Conservation (phyloP, 2,797 vertebrate species). For the Calcarius lapponicus region DNA sequence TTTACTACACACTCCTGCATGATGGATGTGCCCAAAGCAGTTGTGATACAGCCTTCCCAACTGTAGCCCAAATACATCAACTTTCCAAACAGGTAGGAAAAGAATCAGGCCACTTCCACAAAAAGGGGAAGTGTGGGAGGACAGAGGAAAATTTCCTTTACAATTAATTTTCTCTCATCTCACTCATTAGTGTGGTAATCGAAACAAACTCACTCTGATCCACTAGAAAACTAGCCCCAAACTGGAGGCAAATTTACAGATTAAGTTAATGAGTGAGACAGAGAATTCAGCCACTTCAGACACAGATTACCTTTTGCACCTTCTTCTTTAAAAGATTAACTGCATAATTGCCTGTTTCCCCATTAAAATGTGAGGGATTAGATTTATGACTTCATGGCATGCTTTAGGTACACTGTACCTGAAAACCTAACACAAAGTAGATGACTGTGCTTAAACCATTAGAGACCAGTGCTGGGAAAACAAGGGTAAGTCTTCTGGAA, state of each 20-base stretch:
- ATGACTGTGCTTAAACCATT: not conserved
- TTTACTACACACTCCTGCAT: not conserved
- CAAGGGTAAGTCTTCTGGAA: not conserved
- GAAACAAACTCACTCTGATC: not conserved
- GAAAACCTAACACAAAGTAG: not conserved
- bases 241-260: not conserved
- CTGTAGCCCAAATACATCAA: not conserved
- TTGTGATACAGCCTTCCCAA: not conserved
- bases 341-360: not conserved
- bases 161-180: not conserved
- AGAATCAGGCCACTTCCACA: not conserved
- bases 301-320: not conserved
- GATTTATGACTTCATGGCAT: not conserved
- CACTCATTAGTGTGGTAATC: not conserved
- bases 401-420: not conserved
- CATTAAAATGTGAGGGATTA: not conserved
- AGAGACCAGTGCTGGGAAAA: not conserved
- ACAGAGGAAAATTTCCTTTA: not conserved
- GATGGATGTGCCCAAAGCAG: accelerated
- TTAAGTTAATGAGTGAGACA: not conserved
- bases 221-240: not conserved
- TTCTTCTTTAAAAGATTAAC: not conserved
- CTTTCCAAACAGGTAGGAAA: not conserved
- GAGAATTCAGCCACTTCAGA: not conserved
- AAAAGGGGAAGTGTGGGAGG: not conserved